Percentiles rank a stretch among this genome's conserved stretches.
These are phyloP conservation scores for Vanessa atalanta DNA, from an alignment of 1,140 invertebrate species.

Conservation along the genomic window DNA sequence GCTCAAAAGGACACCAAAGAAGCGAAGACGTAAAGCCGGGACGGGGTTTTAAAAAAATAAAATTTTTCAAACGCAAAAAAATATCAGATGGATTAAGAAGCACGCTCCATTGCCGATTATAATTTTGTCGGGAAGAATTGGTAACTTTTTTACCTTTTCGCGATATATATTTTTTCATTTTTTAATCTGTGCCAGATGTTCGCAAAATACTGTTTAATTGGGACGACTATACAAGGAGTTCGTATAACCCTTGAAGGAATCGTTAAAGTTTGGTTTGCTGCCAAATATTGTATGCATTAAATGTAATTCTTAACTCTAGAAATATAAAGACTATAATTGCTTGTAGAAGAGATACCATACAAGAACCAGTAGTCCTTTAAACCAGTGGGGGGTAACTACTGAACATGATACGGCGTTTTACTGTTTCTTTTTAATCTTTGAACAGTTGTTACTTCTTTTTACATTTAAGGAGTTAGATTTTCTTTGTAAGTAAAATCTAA, in stretches of 20 bases:
- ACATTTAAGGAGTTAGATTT: background rate
- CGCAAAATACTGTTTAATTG: slow-evolving; percentile 66
- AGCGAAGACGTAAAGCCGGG: slow-evolving; percentile 56
- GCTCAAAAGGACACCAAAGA: slow-evolving; percentile 51
- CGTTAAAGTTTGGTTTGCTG: slow-evolving; percentile 14
- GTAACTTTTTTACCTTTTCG: slow-evolving; percentile 55
- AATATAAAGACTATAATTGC: background rate
- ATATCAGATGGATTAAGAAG: slow-evolving; percentile 60
- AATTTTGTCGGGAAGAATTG: slow-evolving; percentile 56
- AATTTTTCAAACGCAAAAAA: slow-evolving; percentile 38
- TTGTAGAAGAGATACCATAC: background rate
- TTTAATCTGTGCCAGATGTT: slow-evolving; percentile 58
- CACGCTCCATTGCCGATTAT: slow-evolving; percentile 73
- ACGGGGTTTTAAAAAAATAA: slow-evolving; percentile 39
- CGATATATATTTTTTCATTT: slow-evolving; percentile 42
- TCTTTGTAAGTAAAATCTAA: background rate
- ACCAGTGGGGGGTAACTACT: slow-evolving; percentile 39
- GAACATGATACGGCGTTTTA: slow-evolving; percentile 21
- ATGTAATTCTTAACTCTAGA: background rate
- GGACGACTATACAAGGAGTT: slow-evolving; percentile 44
- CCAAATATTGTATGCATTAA: background rate
- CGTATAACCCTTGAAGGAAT: slow-evolving; percentile 37
- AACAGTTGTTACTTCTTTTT: background rate
- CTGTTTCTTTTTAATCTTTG: background rate
- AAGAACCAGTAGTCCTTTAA: slow-evolving; percentile 12